phyloP scores from a whole-genome alignment of 1,140 invertebrate genomes.

The Venturia canescens region DNA sequence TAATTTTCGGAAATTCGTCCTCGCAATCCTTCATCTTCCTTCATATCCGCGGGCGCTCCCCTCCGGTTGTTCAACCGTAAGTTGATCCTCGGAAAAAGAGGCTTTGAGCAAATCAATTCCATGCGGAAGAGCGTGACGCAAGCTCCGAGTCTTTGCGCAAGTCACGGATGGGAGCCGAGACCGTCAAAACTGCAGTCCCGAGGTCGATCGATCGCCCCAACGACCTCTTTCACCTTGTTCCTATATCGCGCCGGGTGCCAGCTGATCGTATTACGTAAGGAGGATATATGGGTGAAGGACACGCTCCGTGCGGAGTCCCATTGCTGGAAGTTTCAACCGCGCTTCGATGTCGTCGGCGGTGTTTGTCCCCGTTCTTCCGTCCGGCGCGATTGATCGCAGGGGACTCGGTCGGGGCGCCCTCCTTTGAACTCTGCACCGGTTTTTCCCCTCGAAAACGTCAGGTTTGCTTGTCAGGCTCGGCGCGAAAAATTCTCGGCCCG shows the following conservation, averaged over 20 bases:
- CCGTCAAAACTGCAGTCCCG: constrained; percentile 33
- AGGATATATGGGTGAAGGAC: constrained; percentile 26
- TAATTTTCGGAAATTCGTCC: too few relatives aligned
- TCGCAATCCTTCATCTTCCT: too few relatives aligned
- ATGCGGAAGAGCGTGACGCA: constrained; percentile 10
- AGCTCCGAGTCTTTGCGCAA: neutral
- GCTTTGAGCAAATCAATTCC: neutral
- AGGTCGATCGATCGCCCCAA: constrained; percentile 25
- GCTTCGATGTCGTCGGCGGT: too few relatives aligned
- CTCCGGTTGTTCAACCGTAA: neutral
- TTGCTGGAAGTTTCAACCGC: neutral
- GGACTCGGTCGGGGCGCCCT: too few relatives aligned
- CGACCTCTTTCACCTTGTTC: constrained; percentile 31
- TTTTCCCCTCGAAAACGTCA: too few relatives aligned
- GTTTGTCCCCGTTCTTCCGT: too few relatives aligned
- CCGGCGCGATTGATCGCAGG: too few relatives aligned
- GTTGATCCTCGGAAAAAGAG: neutral
- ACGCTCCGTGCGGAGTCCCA: neutral
- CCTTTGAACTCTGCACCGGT: too few relatives aligned
- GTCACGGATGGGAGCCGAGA: constrained; percentile 19
- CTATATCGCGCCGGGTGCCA: constrained; percentile 15
- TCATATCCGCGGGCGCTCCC: neutral
- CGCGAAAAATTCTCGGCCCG: too few relatives aligned
- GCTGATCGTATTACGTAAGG: constrained; percentile 29
- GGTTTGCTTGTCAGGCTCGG: too few relatives aligned